phyloP scores from a whole-genome alignment of 1,140 invertebrate species.

The Vollenhovia emeryi region DNA sequence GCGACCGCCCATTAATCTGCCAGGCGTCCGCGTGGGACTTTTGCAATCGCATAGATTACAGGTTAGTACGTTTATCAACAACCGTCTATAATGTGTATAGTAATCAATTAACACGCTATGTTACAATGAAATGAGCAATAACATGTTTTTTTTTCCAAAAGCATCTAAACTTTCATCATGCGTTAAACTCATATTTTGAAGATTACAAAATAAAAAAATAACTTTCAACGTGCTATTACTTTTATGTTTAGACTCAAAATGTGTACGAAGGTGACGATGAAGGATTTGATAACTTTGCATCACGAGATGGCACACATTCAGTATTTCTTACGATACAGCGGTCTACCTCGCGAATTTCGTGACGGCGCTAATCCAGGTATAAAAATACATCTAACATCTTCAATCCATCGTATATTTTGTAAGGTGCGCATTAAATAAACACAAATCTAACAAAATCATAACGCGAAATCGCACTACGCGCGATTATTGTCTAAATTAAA shows the following conservation, averaged over 20 bases:
- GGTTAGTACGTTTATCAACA: constrained; percentile 80
- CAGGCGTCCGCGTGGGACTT: constrained; percentile 97
- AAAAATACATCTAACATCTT: constrained; percentile 15
- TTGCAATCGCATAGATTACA: constrained; percentile 94
- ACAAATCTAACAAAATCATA: neutral
- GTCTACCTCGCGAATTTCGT: constrained; percentile 93
- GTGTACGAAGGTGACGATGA: constrained; percentile 96
- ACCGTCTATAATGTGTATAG: neutral
- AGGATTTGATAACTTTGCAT: constrained; percentile 95
- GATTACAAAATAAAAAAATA: neutral
- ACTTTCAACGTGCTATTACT: neutral
- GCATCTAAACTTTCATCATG: neutral
- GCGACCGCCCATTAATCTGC: constrained; percentile 91
- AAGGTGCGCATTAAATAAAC: neutral
- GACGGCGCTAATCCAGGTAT: constrained; percentile 96
- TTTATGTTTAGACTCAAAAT: constrained; percentile 93
- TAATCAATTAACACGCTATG: neutral
- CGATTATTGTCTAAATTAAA: neutral
- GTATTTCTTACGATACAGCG: constrained; percentile 94
- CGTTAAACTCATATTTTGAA: neutral
- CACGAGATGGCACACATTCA: constrained; percentile 98
- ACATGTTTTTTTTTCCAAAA: neutral
- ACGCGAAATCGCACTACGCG: too few species aligned
- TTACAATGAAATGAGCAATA: neutral
- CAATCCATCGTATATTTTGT: neutral